Base-by-base conservation (phyloP, 2,888 invertebrate species). In the Saturnia pavonia region DNA sequence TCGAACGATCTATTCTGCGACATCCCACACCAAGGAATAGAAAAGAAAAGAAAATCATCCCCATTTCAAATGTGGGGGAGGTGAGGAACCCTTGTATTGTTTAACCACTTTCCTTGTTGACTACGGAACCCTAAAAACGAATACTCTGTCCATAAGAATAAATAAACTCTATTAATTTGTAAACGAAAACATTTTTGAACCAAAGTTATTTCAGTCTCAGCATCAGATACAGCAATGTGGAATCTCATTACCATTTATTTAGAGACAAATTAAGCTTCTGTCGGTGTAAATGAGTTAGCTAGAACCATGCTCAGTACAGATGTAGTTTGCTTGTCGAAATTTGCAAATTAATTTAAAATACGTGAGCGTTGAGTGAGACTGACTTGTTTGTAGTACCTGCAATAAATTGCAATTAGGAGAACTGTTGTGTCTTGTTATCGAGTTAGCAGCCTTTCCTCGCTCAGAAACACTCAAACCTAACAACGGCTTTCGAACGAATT, bases 401-500 rank as follows among this genome's bases (percentile, higher is more conserved):
- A 93, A 94, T 92, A 93, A 94, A 92, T 92, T 92, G 93, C 92
- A 94, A 93, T 93, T 92, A 93, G 91, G 90, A 91, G 88, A 91
- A 89, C 92, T 88, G 91, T 90, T 91, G 90, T 88, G 90, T 92
- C 93, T 93, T 92, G 93, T 93, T 92, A 93, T 92, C 91, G 90
- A 92, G 92, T 92, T 92, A 92, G 91, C 91, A 88, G 90, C 85
- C 85, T 87, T 89, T 86, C 82, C 78, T 76, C 84, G 84, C 81
- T 77, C 76, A 82, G 82, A 79, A 82, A 84, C 89, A 86, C 88
- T 89, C 82, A 83, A 86, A 84, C 80, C 82, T 83, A 84, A 79
- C 79, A 79, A 54, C 54, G 54, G 80, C 82, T 80, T 84, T 79
- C 81, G 76, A 82, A 85, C 84, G 83, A 88, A 89, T 90, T 88